phyloP scores from a whole-genome alignment of 2,113 vertebrate genomes.

The Chaetodon auriga region DNA sequence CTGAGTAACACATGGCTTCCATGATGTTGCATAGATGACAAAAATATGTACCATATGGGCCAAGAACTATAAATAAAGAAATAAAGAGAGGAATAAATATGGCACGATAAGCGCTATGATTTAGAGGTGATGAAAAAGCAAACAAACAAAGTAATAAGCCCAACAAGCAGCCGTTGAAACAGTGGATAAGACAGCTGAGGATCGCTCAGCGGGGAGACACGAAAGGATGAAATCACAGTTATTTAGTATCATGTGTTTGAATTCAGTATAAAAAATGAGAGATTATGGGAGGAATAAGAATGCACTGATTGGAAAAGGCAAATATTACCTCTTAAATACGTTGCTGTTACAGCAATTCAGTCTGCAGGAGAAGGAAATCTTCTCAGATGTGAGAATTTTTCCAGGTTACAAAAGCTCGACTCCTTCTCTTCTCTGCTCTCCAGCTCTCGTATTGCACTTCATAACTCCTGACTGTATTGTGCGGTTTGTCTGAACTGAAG shows the following conservation, averaged over 20 bases:
- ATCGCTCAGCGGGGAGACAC: not conserved
- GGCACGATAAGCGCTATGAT: conserved; percentile 34
- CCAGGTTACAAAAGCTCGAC: not conserved
- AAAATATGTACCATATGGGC: conserved; percentile 2
- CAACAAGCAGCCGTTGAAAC: conserved; percentile 42
- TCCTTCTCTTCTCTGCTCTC: not conserved
- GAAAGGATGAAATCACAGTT: conserved; percentile 39
- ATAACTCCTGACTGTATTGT: conserved; percentile 5
- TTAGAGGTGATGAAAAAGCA: conserved; percentile 36
- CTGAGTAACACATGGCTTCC: not conserved
- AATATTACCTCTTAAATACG: not conserved
- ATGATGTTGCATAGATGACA: not conserved
- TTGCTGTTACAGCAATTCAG: not conserved
- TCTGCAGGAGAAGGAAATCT: not conserved
- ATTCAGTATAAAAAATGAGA: not conserved
- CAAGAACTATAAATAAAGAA: conserved; percentile 6
- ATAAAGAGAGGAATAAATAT: not conserved
- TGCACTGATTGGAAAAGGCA: conserved; percentile 9
- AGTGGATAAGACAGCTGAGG: not conserved
- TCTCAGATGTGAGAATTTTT: not conserved
- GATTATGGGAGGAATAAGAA: conserved; percentile 9
- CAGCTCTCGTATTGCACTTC: not conserved
- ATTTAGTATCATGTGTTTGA: conserved; percentile 14
- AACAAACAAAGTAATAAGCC: not conserved
- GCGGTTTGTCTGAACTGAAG: conserved; percentile 32